Conservation (phyloP, 2,113 vertebrate genomes). For the Madoqua kirkii region DNA sequence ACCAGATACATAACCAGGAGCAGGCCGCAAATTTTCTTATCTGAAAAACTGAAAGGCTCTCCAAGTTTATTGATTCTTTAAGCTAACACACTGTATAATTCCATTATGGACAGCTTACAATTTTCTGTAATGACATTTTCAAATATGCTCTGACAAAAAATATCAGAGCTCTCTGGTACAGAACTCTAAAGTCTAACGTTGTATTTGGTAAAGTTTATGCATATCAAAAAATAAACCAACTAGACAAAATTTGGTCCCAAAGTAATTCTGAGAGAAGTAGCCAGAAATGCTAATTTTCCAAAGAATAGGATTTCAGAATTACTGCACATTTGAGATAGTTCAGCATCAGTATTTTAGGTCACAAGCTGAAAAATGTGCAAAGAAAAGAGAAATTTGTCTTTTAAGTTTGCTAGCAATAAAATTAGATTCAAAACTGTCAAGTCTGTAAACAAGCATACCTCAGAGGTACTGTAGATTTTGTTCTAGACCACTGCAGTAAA, state of each 20-base stretch:
- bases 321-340: background rate
- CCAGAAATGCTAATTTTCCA: background rate
- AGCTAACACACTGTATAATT: background rate
- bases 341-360: background rate
- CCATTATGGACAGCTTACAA: background rate
- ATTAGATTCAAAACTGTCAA: background rate
- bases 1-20: background rate
- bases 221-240: conserved; percentile 45
- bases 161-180: background rate
- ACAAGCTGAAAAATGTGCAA: background rate
- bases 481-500: background rate
- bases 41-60: background rate
- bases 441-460: background rate
- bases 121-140: background rate
- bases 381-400: background rate
- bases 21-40: background rate
- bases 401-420: background rate
- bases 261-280: background rate
- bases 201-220: conserved; percentile 39
- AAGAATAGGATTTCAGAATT: background rate
- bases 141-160: background rate
- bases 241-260: background rate
- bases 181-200: background rate
- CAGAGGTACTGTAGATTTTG: background rate
- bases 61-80: background rate